Evolutionary conservation across 1,140 invertebrate genomes (phyloP).

Genomic region (Drosophila gunungcola): DNA sequence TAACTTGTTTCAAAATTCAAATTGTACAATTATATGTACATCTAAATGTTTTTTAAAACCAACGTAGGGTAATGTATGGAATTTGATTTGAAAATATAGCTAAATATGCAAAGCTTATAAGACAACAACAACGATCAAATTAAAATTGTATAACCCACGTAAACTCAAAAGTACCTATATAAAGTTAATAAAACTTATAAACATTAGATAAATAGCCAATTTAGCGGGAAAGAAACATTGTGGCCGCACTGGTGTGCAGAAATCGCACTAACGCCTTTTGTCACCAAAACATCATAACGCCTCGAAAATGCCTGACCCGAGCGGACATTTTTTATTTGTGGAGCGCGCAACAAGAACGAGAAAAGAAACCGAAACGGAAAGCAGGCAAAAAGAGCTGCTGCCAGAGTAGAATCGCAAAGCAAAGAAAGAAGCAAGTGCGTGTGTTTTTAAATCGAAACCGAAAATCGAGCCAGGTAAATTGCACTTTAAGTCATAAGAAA

Average conservation of each 20-base stretch:
- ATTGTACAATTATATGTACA: too few relatives aligned
- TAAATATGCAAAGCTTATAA: too few relatives aligned
- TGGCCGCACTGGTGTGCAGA: neutral
- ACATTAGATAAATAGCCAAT: neutral
- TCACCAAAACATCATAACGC: neutral
- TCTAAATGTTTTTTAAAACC: too few relatives aligned
- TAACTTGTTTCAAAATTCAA: too few relatives aligned
- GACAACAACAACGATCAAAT: too few relatives aligned
- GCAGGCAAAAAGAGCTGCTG: conserved; percentile 32
- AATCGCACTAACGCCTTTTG: neutral
- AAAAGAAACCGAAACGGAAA: conserved; percentile 51
- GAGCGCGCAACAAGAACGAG: conserved; percentile 52
- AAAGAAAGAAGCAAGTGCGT: conserved; percentile 54
- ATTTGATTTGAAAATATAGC: too few relatives aligned
- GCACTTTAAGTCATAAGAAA: conserved; percentile 40
- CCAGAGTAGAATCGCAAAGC: conserved; percentile 36
- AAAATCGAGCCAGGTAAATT: conserved; percentile 54
- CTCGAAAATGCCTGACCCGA: neutral
- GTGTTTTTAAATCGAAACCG: conserved; percentile 40
- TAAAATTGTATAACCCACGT: too few relatives aligned
- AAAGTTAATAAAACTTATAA: neutral
- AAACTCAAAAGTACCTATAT: too few relatives aligned
- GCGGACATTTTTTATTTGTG: conserved; percentile 41
- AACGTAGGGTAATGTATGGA: too few relatives aligned
- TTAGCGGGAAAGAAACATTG: neutral